A percentile compares a stretch with the other conserved stretches of the same genome.
Conservation (phyloP, 2,797 vertebrate species). For the Euthynnus affinis region DNA sequence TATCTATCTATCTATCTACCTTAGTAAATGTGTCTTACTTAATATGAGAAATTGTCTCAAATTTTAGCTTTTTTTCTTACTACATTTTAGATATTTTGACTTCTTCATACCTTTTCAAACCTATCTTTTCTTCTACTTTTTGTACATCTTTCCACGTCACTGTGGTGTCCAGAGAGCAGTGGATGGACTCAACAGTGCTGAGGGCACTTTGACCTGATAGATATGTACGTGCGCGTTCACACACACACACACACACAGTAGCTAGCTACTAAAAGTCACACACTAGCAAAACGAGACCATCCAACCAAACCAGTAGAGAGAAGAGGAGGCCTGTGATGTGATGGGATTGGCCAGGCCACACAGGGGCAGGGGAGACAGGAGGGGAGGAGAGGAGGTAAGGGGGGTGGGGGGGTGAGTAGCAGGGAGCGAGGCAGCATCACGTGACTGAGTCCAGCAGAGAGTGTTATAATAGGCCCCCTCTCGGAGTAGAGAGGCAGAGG, state of each 20-base stretch:
- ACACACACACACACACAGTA: slow-evolving; percentile 38
- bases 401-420: slow-evolving; percentile 23
- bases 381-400: slow-evolving; percentile 26
- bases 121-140: neutral
- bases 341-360: slow-evolving; percentile 68
- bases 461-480: slow-evolving; percentile 88
- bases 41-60: neutral
- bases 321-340: slow-evolving; percentile 61
- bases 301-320: slow-evolving; percentile 73
- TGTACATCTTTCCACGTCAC: neutral
- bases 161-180: neutral
- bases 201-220: neutral
- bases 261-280: slow-evolving; percentile 70
- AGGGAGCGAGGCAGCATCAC: slow-evolving; percentile 73
- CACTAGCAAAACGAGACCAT: slow-evolving; percentile 76
- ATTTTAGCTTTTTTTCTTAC: neutral
- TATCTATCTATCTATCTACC: too few relatives aligned
- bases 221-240: too few relatives aligned
- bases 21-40: neutral
- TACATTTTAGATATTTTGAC: neutral
- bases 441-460: slow-evolving; percentile 86
- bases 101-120: neutral
- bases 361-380: slow-evolving; percentile 33
- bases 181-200: neutral
- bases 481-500: slow-evolving; percentile 83